phyloP scores from a whole-genome alignment of 35 echinoderm and acorn worm species.

The Lytechinus variegatus region DNA sequence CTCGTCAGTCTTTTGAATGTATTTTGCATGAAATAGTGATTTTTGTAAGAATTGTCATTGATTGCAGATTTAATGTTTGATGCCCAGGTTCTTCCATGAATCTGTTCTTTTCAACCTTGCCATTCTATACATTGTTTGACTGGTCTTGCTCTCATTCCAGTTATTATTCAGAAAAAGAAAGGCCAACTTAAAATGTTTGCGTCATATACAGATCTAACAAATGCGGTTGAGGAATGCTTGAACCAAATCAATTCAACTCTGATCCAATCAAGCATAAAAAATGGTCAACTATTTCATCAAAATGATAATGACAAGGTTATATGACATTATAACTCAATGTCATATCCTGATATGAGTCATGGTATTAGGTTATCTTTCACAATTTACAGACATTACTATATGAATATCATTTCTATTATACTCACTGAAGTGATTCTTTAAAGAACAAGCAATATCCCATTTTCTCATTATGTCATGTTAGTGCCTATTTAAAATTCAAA shows the following conservation, averaged over 20 bases:
- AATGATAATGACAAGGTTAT: neutral
- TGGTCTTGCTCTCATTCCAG: neutral
- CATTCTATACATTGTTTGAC: neutral
- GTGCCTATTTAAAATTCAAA: neutral
- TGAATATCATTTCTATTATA: too few species aligned
- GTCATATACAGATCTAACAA: neutral
- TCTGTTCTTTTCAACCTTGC: neutral
- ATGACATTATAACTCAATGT: neutral
- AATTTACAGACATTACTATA: too few species aligned
- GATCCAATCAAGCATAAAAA: neutral
- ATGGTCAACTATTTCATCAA: slow-evolving; percentile 1
- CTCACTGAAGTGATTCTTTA: too few species aligned
- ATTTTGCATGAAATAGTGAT: too few species aligned
- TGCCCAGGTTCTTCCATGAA: neutral
- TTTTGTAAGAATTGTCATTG: too few species aligned
- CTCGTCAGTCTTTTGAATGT: too few species aligned
- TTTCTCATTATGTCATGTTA: neutral
- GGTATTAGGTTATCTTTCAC: neutral
- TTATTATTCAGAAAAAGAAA: neutral
- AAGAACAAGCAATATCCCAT: too few species aligned
- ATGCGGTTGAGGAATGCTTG: neutral
- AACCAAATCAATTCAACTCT: neutral
- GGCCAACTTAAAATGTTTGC: neutral
- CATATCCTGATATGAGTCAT: neutral
- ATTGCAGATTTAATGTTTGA: too few species aligned